Percentiles rank a stretch among this genome's conserved stretches.
These are phyloP conservation scores for Apis florea DNA, from an alignment of 1,140 invertebrate species.

Conservation along the genomic window DNA sequence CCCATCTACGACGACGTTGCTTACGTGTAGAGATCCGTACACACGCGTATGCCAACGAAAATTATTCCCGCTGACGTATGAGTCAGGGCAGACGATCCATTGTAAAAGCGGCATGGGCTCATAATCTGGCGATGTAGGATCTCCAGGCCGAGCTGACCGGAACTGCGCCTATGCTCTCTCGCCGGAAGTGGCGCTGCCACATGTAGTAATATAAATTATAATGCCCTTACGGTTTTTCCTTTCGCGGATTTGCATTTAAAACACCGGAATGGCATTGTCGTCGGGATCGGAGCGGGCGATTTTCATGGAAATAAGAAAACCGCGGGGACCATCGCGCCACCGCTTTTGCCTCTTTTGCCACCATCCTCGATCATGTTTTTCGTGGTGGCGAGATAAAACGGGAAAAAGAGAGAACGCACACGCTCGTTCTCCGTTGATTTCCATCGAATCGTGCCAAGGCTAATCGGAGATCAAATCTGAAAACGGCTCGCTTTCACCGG, in stretches of 20 bases:
- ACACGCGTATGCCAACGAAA: conserved; percentile 51
- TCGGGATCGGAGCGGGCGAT: conserved; percentile 70
- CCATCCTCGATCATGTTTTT: not conserved
- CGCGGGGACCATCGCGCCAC: not conserved
- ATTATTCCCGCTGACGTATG: conserved; percentile 76
- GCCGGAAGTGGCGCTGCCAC: conserved; percentile 78
- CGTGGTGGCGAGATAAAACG: not conserved
- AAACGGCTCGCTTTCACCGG: conserved; percentile 58
- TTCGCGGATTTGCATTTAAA: conserved; percentile 79
- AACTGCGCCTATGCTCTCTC: conserved; percentile 79
- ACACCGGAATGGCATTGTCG: conserved; percentile 71
- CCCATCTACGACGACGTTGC: not conserved
- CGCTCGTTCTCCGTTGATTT: conserved; percentile 30
- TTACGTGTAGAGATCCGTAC: too few species aligned
- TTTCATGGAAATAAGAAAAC: conserved; percentile 72
- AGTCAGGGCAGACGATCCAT: conserved; percentile 77
- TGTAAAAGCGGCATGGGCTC: conserved; percentile 76
- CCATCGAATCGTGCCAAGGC: conserved; percentile 62
- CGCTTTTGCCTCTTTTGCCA: not conserved
- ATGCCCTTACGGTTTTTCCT: conserved; percentile 79
- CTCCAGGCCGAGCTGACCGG: conserved; percentile 77
- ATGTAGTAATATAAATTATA: conserved; percentile 81
- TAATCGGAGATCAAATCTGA: conserved; percentile 56
- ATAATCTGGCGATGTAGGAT: conserved; percentile 80
- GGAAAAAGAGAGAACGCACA: not conserved